These are phyloP conservation scores for Amiota minor DNA, from an alignment of 2,888 invertebrate species.

Conservation along the genomic window DNA sequence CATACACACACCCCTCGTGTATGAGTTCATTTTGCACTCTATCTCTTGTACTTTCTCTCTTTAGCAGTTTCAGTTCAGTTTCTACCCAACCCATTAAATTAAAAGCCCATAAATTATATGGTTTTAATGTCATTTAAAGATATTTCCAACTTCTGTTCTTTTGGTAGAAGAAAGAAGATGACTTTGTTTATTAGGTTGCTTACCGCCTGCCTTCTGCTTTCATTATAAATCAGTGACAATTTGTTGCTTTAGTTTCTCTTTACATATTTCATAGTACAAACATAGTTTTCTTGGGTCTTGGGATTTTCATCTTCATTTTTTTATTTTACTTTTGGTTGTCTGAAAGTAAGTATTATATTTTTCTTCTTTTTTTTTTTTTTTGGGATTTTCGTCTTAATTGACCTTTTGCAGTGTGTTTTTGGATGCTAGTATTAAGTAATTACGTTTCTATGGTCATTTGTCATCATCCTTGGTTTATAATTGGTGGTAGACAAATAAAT, in stretches of 20 bases:
- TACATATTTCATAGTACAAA: neutral
- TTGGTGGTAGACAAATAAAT: neutral
- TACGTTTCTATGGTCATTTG: constrained; percentile 11
- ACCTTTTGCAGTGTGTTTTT: constrained; percentile 14
- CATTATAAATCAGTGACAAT: constrained; percentile 11
- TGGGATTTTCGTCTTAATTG: constrained; percentile 2
- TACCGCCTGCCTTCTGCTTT: neutral
- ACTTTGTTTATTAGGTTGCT: neutral
- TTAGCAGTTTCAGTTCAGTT: constrained; percentile 4
- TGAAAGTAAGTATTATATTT: too few species aligned
- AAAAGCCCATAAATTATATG: constrained; percentile 72
- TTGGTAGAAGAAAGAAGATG: neutral
- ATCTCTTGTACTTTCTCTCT: too few species aligned
- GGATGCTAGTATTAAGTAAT: neutral
- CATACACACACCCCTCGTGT: neutral
- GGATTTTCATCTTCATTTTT: neutral
- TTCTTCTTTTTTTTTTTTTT: neutral
- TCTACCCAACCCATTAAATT: constrained; percentile 72
- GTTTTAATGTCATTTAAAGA: constrained; percentile 66
- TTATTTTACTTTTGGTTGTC: neutral
- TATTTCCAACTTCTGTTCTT: constrained; percentile 43
- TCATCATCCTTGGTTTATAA: constrained; percentile 9
- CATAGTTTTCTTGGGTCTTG: neutral
- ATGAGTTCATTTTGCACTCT: too few species aligned
- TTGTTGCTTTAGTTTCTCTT: constrained; percentile 23